Evolutionary conservation across 2,797 vertebrate species (phyloP).

Genomic region (Spinus pinus): DNA sequence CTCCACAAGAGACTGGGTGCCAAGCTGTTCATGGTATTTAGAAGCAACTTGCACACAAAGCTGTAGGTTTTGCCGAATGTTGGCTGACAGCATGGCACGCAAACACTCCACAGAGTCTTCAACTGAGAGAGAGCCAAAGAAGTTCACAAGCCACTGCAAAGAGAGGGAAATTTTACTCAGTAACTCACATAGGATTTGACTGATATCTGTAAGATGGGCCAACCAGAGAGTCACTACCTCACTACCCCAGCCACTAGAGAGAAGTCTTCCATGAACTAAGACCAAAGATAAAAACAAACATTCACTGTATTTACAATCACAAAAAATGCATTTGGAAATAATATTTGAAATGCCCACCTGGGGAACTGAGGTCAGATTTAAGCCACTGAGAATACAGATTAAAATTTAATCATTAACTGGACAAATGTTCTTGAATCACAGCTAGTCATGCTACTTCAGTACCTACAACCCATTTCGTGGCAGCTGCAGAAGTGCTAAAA

Average conservation of each 20-base stretch:
- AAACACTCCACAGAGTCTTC: conserved; percentile 91
- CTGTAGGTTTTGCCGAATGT: conserved; percentile 91
- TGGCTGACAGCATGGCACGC: conserved; percentile 87
- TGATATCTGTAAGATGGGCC: neutral
- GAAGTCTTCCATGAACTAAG: neutral
- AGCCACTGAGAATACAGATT: neutral
- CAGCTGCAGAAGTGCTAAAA: neutral
- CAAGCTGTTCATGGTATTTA: conserved; percentile 91
- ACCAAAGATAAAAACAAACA: neutral
- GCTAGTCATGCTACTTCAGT: neutral
- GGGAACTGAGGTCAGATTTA: neutral
- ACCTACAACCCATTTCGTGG: neutral
- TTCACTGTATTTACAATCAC: neutral
- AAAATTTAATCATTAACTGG: neutral
- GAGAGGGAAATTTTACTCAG: neutral
- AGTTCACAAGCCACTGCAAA: conserved; percentile 90
- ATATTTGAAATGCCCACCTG: neutral
- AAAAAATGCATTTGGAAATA: neutral
- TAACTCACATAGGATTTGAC: neutral
- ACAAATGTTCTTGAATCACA: neutral
- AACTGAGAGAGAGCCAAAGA: conserved; percentile 89
- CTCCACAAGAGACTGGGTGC: conserved; percentile 86
- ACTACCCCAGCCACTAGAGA: neutral
- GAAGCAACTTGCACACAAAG: conserved; percentile 90
- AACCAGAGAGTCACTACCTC: neutral